Evolutionary conservation across 2,888 invertebrate genomes (phyloP), one percentile per base, ranked within the genome.

Genomic region (Chloroclystis v-ata): DNA sequence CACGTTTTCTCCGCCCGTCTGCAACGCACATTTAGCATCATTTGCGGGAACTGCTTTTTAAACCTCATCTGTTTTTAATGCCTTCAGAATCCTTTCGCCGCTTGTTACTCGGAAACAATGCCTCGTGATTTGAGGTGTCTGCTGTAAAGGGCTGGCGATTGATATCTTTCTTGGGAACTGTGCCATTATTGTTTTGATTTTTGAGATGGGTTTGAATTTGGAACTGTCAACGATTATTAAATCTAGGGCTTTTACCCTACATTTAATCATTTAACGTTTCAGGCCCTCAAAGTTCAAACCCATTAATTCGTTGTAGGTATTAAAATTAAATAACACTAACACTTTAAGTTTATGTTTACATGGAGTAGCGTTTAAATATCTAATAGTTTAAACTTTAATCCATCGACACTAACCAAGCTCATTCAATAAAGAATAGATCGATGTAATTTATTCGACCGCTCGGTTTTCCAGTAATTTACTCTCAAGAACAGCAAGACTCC

Each of bases 61-160:
- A 78, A 77, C 73, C 76, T 81, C 82, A 82, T 82, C 78, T 79
- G 78, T 76, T 78, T 78, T 82, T 78, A 83, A 82, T 77, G 76
- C 65, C 67, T 67, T 63, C 69, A 65, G 74, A 78, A 80, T 78
- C 80, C 82, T 82, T 81, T 78, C 74, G 63, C 69, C 65, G 76
- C 78, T 84, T 80, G 83, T 82, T 82, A 79, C 69, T 60, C 68
- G 74, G 70, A 74, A 72, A 74, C 72, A 69, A 72, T 72, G 72
- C 65, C 65, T 66, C 64, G 65, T 67, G 67, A 73, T 70, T 73
- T 71, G 69, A 69, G 68, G 65, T 71, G 60, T 62, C 61, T 43
- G 13, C n/a, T 44, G 45, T 42, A 49, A 43, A 42, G 29, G 12
- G 29, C 20, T 33, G 12, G 44, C 5, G 20, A 35, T 39, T 38